phyloP scores from a whole-genome alignment of 1,140 invertebrate genomes.

The Theocolax elegans region DNA sequence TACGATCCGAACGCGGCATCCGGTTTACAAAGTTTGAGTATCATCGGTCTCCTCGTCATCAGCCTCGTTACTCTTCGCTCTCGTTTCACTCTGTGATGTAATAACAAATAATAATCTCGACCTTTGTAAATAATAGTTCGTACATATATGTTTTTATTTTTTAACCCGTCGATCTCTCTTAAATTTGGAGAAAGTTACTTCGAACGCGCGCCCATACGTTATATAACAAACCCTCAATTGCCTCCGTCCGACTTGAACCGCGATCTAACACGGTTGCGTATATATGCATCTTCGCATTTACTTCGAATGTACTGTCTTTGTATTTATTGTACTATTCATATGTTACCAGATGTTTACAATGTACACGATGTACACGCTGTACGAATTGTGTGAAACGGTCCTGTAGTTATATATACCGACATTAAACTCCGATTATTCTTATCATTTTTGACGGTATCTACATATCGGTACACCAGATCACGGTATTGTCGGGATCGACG shows the following conservation, averaged over 20 bases:
- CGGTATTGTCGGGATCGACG: too few species aligned
- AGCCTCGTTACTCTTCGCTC: neutral
- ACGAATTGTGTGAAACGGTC: too few species aligned
- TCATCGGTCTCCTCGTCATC: neutral
- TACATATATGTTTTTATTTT: neutral
- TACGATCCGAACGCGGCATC: neutral
- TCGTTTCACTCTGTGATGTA: neutral
- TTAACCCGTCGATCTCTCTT: neutral
- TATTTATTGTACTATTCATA: neutral
- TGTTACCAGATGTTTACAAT: neutral
- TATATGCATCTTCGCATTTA: neutral
- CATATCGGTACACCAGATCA: too few species aligned
- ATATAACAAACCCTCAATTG: too few species aligned
- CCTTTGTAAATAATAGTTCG: neutral
- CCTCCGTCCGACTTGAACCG: neutral
- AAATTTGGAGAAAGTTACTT: neutral
- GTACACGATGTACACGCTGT: too few species aligned
- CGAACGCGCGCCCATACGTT: neutral
- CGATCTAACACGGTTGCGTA: neutral
- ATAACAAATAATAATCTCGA: neutral
- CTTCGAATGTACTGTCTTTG: neutral
- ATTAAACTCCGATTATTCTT: too few species aligned
- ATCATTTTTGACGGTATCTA: too few species aligned
- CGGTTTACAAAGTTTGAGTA: neutral
- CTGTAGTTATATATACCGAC: too few species aligned